Percentiles rank a stretch among this genome's conserved stretches.
Conservation (phyloP, 1,140 invertebrate genomes). For the Druon quercuslanigerum region DNA sequence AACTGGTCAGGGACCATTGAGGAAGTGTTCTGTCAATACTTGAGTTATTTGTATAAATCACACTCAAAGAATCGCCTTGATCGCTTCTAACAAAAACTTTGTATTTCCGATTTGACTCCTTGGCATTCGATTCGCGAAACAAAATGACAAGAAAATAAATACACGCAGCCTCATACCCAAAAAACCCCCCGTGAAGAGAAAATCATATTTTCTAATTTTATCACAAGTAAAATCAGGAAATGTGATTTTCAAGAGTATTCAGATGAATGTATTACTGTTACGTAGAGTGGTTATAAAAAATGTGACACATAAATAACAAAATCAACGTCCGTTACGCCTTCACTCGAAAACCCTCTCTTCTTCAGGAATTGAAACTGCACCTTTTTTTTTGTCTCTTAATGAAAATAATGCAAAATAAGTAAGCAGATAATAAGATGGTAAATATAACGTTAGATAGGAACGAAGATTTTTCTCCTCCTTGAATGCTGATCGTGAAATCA, state of each 20-base stretch:
- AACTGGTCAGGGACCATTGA: conserved; percentile 44
- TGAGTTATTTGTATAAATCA: conserved; percentile 50
- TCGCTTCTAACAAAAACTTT: neutral
- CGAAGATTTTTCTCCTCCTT: neutral
- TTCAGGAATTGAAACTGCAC: conserved; percentile 7
- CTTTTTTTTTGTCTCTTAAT: neutral
- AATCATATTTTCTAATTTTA: conserved; percentile 14
- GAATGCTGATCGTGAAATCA: neutral
- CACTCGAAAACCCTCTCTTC: neutral
- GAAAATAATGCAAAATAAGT: conserved; percentile 15
- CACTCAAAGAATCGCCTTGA: neutral
- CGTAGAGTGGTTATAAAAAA: neutral
- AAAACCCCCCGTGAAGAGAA: neutral
- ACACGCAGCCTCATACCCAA: neutral
- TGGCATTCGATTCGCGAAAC: neutral
- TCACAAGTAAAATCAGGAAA: neutral
- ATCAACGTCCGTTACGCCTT: conserved; percentile 13
- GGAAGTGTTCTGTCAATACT: conserved; percentile 50
- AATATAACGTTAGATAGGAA: conserved; percentile 7
- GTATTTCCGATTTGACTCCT: neutral
- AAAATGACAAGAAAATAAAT: neutral
- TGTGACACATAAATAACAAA: neutral
- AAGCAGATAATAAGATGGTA: neutral
- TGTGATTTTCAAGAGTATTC: conserved; percentile 9
- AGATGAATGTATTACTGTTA: conserved; percentile 2